Conservation (phyloP, 2,888 invertebrate genomes). For the Volucella inanis region DNA sequence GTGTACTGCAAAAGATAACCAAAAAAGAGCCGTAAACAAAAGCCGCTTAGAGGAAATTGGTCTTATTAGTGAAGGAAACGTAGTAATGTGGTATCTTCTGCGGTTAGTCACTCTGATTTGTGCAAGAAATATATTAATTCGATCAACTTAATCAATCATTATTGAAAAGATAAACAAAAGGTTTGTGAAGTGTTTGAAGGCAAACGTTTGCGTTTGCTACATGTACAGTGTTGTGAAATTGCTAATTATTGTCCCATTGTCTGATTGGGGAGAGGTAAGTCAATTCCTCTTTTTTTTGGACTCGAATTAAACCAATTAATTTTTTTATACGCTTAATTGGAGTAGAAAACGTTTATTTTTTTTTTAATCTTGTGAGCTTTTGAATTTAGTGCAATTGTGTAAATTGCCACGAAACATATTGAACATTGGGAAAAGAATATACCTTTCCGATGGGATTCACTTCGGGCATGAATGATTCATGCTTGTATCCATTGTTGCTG, state of each 20-base stretch:
- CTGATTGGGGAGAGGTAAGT: neutral
- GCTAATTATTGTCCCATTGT: neutral
- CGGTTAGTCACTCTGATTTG: slow-evolving; percentile 46
- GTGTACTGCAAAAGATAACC: slow-evolving; percentile 45
- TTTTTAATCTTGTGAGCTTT: too few species aligned
- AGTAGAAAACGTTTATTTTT: too few species aligned
- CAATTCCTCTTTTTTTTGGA: neutral
- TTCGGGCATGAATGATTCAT: too few species aligned
- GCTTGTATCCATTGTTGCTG: too few species aligned
- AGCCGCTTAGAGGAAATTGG: slow-evolving; percentile 14
- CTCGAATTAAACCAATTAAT: neutral
- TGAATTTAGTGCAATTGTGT: too few species aligned
- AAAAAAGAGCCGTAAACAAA: slow-evolving; percentile 61
- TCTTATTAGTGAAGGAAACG: neutral
- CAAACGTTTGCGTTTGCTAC: neutral
- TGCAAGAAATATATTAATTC: slow-evolving; percentile 14
- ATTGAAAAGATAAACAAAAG: neutral
- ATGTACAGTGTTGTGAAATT: slow-evolving; percentile 26
- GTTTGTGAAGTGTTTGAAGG: neutral
- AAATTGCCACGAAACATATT: too few species aligned
- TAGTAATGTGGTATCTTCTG: slow-evolving; percentile 44
- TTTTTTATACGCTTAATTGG: too few species aligned
- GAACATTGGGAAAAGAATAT: too few species aligned
- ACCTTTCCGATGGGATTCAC: too few species aligned
- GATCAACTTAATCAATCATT: slow-evolving; percentile 15